A percentile compares a stretch with the other conserved stretches of the same genome.
phyloP scores from a whole-genome alignment of 2,888 invertebrate genomes.

The Leucophenga montana region DNA sequence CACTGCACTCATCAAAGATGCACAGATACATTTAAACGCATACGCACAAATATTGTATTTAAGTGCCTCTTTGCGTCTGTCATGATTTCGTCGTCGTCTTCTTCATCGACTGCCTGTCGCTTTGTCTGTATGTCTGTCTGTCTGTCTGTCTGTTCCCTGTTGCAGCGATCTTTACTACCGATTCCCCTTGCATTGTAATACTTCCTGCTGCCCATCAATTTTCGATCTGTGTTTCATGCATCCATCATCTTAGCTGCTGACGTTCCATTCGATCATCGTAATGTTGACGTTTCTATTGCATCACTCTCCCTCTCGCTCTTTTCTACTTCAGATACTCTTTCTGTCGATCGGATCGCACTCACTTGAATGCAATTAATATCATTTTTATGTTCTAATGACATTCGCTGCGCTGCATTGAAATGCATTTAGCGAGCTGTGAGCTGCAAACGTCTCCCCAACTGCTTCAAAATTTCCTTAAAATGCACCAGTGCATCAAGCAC shows the following conservation, averaged over 20 bases:
- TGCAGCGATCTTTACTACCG: background rate
- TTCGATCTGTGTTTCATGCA: background rate
- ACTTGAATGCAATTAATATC: conserved; percentile 66
- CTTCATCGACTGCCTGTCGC: background rate
- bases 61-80: conserved; percentile 39
- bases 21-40: conserved; percentile 13
- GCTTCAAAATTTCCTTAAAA: conserved; percentile 50
- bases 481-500: conserved; percentile 61
- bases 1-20: conserved; percentile 7
- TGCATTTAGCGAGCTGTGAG: conserved; percentile 53
- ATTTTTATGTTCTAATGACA: conserved; percentile 70
- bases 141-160: background rate
- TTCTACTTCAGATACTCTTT: conserved; percentile 7
- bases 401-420: conserved; percentile 68
- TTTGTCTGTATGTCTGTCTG: conserved; percentile 12
- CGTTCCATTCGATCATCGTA: conserved; percentile 50
- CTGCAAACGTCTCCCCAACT: conserved; percentile 23
- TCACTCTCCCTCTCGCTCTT: conserved; percentile 31
- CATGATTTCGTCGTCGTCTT: conserved; percentile 17
- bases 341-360: conserved; percentile 40
- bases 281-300: conserved; percentile 62
- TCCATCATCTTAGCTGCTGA: conserved; percentile 27
- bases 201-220: background rate
- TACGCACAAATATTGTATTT: conserved; percentile 31
- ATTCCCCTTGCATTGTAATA: too few species aligned